phyloP scores from a whole-genome alignment of 2,888 invertebrate genomes.

The Drosophila atripex region DNA sequence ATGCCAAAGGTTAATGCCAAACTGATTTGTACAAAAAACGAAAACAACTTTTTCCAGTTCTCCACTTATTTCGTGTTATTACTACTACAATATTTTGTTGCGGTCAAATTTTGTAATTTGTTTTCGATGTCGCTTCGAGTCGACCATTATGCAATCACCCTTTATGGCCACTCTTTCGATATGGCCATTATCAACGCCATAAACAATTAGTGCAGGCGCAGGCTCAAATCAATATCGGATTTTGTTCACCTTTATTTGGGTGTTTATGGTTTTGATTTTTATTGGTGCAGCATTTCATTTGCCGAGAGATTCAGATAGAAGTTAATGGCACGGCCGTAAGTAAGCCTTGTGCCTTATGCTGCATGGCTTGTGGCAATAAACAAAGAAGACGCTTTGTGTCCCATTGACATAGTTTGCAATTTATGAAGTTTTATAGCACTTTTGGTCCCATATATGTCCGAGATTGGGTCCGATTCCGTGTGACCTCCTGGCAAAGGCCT shows the following conservation, averaged over 20 bases:
- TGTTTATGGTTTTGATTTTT: slow-evolving; percentile 54
- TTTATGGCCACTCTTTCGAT: slow-evolving; percentile 15
- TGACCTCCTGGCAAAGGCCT: slow-evolving; percentile 28
- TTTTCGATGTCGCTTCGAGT: slow-evolving; percentile 14
- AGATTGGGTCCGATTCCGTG: slow-evolving; percentile 10
- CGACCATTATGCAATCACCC: slow-evolving; percentile 41
- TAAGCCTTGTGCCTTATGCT: no score
- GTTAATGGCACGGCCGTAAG: slow-evolving; percentile 7
- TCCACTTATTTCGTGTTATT: slow-evolving; percentile 30
- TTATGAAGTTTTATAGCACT: slow-evolving; percentile 46
- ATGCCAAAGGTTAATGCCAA: slow-evolving; percentile 74
- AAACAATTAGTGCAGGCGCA: slow-evolving; percentile 50
- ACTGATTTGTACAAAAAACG: slow-evolving; percentile 46
- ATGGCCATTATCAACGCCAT: slow-evolving; percentile 62
- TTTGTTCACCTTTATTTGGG: slow-evolving; percentile 35
- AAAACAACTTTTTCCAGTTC: slow-evolving; percentile 31
- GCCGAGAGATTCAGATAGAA: slow-evolving; percentile 31
- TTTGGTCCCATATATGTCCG: slow-evolving; percentile 7
- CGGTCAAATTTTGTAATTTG: slow-evolving; percentile 60
- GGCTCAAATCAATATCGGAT: slow-evolving; percentile 56
- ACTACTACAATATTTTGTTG: slow-evolving; percentile 28
- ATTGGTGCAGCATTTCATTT: slow-evolving; percentile 51
- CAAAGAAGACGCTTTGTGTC: slow-evolving; percentile 43
- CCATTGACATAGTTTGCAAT: slow-evolving; percentile 50
- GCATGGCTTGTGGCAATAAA: slow-evolving; percentile 2